Base-by-base conservation (phyloP, 2,113 vertebrate species). In the Nycticryphes semicollaris region DNA sequence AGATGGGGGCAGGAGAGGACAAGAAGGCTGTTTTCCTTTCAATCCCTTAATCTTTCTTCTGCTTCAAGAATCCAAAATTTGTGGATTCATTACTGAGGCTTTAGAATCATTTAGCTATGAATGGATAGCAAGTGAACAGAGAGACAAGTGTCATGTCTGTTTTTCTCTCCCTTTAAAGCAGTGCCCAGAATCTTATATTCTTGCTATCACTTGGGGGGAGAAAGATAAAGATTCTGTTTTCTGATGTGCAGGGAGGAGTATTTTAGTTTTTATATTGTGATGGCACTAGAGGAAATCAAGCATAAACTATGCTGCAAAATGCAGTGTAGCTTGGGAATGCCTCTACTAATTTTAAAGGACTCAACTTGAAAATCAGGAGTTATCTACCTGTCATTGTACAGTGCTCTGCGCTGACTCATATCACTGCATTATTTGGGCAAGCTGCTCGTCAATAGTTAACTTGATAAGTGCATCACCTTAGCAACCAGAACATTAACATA, bases 401-500 rank as follows among this genome's bases (percentile, higher is more conserved):
- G 18, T 59, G 60, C 64, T 92, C 76, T 81, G 68, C 50, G 50
- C 48, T 85, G 75, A 77, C 85, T 95, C 54, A 33, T 56, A 66
- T 66, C 41, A 27, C 75, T 0, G 1, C 51, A 20, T 67, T 95
- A 78, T 59, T 90, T 77, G 73, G 76, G 68, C 54, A 90, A 95
- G 70, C 63, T 57, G n/a, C 67, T 83, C 0, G 0, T 50, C 50
- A 85, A 86, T 59, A 86, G 54, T 81, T 93, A 96, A 90, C 79
- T 83, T 6, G 1, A 3, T 88, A 94, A 86, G 51, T 31, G 31
- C 76, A 84, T 90, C 4, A 11, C 95, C 86, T 66, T 92, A 90
- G 88, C 88, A 95, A 96, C 90, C 68, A 75, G 74, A 87, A 85
- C n/a, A 90, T 95, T 86, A 84, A 84, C 75, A 69, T 81, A 54